These are phyloP conservation scores for Jaculus jaculus DNA, from an alignment of 2,113 vertebrate genomes.

Conservation along the genomic window DNA sequence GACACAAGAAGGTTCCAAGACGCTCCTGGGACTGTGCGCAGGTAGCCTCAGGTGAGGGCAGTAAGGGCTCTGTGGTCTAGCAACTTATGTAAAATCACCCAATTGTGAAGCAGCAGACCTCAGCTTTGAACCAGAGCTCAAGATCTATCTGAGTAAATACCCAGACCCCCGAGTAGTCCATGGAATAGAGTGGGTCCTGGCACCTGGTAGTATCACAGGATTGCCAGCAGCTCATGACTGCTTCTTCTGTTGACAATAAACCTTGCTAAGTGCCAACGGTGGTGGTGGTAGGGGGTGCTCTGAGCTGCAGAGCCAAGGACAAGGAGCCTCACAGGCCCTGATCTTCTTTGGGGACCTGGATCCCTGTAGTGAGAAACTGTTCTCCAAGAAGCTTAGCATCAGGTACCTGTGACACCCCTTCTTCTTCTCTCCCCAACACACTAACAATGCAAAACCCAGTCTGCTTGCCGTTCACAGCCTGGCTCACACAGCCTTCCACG, in stretches of 20 bases:
- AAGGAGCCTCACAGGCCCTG: not conserved
- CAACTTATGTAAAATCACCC: not conserved
- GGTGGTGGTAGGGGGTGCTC: not conserved
- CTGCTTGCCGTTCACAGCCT: not conserved
- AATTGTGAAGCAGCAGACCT: not conserved
- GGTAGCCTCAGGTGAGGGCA: not conserved
- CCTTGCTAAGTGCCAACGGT: not conserved
- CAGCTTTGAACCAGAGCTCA: not conserved
- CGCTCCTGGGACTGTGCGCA: no score
- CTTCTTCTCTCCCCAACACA: not conserved
- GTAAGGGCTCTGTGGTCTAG: no score
- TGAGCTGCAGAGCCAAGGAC: not conserved
- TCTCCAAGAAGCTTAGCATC: no score
- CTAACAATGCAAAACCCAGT: not conserved
- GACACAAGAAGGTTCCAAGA: not conserved
- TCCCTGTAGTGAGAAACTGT: not conserved
- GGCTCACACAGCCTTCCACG: not conserved
- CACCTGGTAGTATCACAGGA: not conserved
- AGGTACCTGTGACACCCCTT: fast-evolving
- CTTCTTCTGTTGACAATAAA: not conserved
- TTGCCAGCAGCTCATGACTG: not conserved
- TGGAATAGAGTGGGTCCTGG: fast-evolving
- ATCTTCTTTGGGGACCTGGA: not conserved
- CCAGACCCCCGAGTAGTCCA: not conserved
- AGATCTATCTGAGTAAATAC: not conserved